A percentile compares a stretch with the other conserved stretches of the same genome.
Evolutionary conservation across 2,113 vertebrate species (phyloP).

Genomic region (Ammodytes dubius): DNA sequence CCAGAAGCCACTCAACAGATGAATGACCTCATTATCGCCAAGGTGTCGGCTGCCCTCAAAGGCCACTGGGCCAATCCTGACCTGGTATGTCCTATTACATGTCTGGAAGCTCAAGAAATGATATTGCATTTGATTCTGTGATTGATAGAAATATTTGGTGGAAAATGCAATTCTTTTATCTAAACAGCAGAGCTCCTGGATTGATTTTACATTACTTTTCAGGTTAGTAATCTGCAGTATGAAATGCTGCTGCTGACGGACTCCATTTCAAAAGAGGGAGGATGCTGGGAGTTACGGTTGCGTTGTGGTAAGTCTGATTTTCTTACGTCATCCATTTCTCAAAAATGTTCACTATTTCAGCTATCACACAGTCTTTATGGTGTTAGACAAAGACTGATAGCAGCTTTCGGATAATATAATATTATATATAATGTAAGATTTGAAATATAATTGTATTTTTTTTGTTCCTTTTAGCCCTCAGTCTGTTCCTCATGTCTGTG

Average conservation of each 20-base stretch:
- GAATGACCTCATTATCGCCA: constrained; percentile 97
- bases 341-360: not conserved
- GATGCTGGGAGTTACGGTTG: constrained; percentile 96
- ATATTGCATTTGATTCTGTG: not conserved
- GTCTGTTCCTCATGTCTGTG: constrained; percentile 97
- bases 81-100: constrained; percentile 85
- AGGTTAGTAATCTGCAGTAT: constrained; percentile 98
- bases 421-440: too few species aligned
- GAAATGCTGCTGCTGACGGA: constrained; percentile 98
- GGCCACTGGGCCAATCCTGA: constrained; percentile 99
- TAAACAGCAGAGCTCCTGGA: not conserved
- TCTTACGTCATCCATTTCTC: not conserved
- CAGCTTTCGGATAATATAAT: too few species aligned
- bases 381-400: not conserved
- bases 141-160: not conserved
- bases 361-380: not conserved
- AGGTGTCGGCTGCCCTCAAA: constrained; percentile 96
- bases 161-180: not conserved
- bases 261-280: constrained; percentile 97
- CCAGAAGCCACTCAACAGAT: constrained; percentile 98
- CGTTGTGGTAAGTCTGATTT: constrained; percentile 92
- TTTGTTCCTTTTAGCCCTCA: constrained; percentile 86
- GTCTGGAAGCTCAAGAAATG: not conserved
- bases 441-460: not conserved
- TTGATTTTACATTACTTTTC: not conserved